Conservation (phyloP, 1,140 invertebrate genomes). For the Drosophila mauritiana region DNA sequence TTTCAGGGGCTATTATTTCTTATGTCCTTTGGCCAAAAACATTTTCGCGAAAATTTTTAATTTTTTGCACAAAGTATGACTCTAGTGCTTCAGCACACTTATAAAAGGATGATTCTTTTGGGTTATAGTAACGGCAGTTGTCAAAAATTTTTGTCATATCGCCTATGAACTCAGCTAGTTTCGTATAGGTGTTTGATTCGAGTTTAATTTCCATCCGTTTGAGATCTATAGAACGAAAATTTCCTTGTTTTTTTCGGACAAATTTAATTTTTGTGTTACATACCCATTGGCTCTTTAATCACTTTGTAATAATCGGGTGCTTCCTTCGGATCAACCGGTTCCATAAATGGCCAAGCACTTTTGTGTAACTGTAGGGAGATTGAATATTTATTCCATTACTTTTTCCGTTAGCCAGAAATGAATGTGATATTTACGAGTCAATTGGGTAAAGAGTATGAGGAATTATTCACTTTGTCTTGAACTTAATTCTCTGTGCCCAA, state of each 20-base stretch:
- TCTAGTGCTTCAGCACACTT: conserved; percentile 97
- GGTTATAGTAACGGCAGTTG: conserved; percentile 98
- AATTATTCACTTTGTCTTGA: too few species aligned
- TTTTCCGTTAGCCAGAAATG: too few species aligned
- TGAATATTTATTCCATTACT: too few species aligned
- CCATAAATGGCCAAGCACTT: conserved; percentile 98
- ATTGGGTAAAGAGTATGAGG: too few species aligned
- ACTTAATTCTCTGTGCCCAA: too few species aligned
- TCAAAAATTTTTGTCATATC: conserved; percentile 99
- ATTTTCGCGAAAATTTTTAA: conserved; percentile 93
- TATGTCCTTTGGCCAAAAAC: conserved; percentile 72
- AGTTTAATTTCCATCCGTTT: conserved; percentile 96
- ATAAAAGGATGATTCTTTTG: conserved; percentile 97
- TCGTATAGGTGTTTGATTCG: conserved; percentile 92
- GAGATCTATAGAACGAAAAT: conserved; percentile 89
- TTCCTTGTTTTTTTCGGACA: not conserved
- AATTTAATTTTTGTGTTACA: conserved; percentile 33
- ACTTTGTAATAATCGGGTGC: conserved; percentile 99
- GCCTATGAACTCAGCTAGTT: conserved; percentile 96
- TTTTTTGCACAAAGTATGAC: conserved; percentile 97
- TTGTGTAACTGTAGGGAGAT: conserved; percentile 88
- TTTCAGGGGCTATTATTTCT: conserved; percentile 12
- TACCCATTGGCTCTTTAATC: conserved; percentile 99
- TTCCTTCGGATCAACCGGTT: conserved; percentile 97
- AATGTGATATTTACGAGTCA: too few species aligned